Percentiles rank a stretch among this genome's conserved stretches.
Conservation (phyloP, 2,888 invertebrate species). For the Harmothoe impar region DNA sequence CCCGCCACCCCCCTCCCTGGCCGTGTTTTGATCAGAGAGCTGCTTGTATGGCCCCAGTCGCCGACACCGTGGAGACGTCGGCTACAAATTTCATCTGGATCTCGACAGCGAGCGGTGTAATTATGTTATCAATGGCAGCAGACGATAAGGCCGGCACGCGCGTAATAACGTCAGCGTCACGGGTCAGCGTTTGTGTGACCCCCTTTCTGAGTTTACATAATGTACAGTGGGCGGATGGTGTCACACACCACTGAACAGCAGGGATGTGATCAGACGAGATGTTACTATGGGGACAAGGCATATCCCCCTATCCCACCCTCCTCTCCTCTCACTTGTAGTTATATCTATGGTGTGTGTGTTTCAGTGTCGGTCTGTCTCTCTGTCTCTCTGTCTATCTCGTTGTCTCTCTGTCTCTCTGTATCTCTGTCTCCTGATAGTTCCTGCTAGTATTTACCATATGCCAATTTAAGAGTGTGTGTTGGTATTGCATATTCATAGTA, state of each 20-base stretch:
- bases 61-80: constrained; percentile 11
- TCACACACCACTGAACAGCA: not conserved
- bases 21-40: constrained; percentile 31
- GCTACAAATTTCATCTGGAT: constrained; percentile 36
- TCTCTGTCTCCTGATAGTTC: not conserved
- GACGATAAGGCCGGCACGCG: constrained; percentile 33
- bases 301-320: not conserved
- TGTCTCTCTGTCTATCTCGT: not conserved
- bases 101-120: constrained; percentile 30
- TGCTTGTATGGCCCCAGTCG: not conserved
- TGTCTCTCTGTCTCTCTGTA: not conserved
- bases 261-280: constrained; percentile 10
- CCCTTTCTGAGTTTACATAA: constrained; percentile 26
- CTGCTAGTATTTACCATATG: no score
- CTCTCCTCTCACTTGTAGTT: no score
- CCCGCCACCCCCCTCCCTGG: not conserved
- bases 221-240: constrained; percentile 7
- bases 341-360: no score
- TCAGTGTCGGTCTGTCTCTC: no score
- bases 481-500: no score
- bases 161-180: constrained; percentile 30
- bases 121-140: constrained; percentile 46
- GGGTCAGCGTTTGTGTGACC: not conserved
- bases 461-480: no score
- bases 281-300: not conserved